Percentiles rank a stretch among this genome's conserved stretches.
Evolutionary conservation across 1,140 invertebrate genomes (phyloP).

Genomic region (Drosophila pachea): DNA sequence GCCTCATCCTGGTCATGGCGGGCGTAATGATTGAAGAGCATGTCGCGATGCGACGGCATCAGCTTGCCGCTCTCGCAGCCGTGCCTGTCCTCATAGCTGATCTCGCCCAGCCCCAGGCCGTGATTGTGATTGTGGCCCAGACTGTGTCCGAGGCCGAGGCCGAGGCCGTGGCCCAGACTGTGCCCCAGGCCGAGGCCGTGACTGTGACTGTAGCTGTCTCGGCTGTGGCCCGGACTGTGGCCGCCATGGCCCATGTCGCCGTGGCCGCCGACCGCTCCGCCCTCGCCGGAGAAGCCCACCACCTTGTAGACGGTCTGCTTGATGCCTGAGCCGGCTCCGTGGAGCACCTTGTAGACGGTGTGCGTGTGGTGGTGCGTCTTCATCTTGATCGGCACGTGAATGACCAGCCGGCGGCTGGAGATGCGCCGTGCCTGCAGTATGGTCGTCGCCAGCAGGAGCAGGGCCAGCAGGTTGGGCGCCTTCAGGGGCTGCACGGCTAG

Average conservation of each 20-base stretch:
- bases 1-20: conserved; percentile 58
- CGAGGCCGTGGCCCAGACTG: conserved; percentile 33
- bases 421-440: conserved; percentile 52
- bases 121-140: conserved; percentile 2
- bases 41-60: conserved; percentile 59
- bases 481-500: conserved; percentile 13
- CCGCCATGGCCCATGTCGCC: conserved; percentile 26
- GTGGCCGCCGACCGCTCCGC: conserved; percentile 8
- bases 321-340: conserved; percentile 35
- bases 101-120: conserved; percentile 58
- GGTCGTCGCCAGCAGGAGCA: conserved; percentile 52
- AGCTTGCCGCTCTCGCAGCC: conserved; percentile 66
- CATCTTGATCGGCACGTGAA: conserved; percentile 73
- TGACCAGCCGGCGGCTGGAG: conserved; percentile 62
- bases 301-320: conserved; percentile 72
- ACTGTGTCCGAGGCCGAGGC: conserved; percentile 9
- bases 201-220: conserved; percentile 13
- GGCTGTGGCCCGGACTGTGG: neutral
- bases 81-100: conserved; percentile 70
- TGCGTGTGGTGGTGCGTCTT: conserved; percentile 75
- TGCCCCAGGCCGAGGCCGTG: conserved; percentile 24
- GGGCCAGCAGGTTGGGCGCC: conserved; percentile 31
- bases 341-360: conserved; percentile 69
- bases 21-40: conserved; percentile 75
- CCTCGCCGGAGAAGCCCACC: conserved; percentile 50